A percentile compares a stretch with the other conserved stretches of the same genome.
Conservation (phyloP, 1,140 invertebrate genomes). For the Drosophila kikkawai region DNA sequence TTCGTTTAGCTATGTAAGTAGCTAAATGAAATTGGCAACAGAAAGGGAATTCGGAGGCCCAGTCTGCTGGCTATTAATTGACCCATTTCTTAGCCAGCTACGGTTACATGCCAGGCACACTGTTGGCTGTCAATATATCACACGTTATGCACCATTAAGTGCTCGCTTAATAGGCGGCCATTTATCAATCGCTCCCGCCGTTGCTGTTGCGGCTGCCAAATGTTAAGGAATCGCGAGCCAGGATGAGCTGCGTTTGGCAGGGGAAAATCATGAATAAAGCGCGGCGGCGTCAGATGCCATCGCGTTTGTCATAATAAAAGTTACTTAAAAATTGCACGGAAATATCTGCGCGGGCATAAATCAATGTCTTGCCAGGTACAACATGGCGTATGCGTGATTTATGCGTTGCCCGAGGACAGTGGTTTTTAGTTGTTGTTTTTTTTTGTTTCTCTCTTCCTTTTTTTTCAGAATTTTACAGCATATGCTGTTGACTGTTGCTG, state of each 20-base stretch:
- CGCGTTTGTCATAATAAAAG: slow-evolving; percentile 65
- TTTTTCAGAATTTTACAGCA: slow-evolving; percentile 9
- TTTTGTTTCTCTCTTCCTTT: not conserved
- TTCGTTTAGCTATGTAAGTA: not conserved
- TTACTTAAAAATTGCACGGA: slow-evolving; percentile 58
- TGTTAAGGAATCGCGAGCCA: slow-evolving; percentile 20
- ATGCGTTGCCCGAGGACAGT: slow-evolving; percentile 26
- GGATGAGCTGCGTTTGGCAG: slow-evolving; percentile 35
- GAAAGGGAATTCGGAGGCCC: not conserved
- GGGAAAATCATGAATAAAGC: slow-evolving; percentile 34
- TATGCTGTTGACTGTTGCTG: not conserved
- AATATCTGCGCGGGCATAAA: slow-evolving; percentile 59
- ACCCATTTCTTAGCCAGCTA: slow-evolving; percentile 30
- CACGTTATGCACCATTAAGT: slow-evolving; percentile 61
- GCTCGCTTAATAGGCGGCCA: slow-evolving; percentile 53
- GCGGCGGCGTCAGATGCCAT: slow-evolving; percentile 12
- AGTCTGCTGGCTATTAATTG: slow-evolving; percentile 39
- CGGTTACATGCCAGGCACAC: slow-evolving; percentile 30
- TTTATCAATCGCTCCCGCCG: slow-evolving; percentile 44
- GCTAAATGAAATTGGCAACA: slow-evolving; percentile 1
- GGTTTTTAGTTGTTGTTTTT: slow-evolving; percentile 6
- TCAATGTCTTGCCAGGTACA: slow-evolving; percentile 50
- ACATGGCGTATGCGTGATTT: slow-evolving; percentile 51
- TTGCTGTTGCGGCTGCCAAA: slow-evolving; percentile 30
- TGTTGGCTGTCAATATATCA: slow-evolving; percentile 56